Conservation (phyloP, 1,140 invertebrate genomes). For the Choristoneura fumiferana region DNA sequence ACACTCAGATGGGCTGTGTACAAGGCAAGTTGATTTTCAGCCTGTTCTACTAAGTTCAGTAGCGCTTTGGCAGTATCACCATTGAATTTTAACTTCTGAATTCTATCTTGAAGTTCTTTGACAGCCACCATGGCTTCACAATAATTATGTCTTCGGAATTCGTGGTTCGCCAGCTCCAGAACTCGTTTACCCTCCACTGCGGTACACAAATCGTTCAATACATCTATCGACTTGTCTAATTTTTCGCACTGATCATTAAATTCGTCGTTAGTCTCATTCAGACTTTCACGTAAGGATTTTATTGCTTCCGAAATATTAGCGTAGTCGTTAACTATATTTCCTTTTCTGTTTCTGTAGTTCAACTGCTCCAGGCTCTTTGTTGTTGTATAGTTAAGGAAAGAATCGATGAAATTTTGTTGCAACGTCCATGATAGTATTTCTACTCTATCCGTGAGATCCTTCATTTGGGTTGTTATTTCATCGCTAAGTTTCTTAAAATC, state of each 20-base stretch:
- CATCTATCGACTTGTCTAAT: slow-evolving; percentile 38
- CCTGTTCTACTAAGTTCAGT: slow-evolving; percentile 43
- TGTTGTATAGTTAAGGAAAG: slow-evolving; percentile 51
- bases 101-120: slow-evolving; percentile 45
- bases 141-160: slow-evolving; percentile 58
- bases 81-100: slow-evolving; percentile 51
- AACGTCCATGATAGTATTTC: slow-evolving; percentile 61
- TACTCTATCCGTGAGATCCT: slow-evolving; percentile 56
- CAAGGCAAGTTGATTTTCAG: slow-evolving; percentile 56
- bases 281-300: slow-evolving; percentile 35
- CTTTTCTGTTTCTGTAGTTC: slow-evolving; percentile 62
- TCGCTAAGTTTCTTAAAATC: slow-evolving; percentile 51
- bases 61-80: slow-evolving; percentile 50
- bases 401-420: slow-evolving; percentile 65
- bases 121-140: slow-evolving; percentile 53
- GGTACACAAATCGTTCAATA: slow-evolving; percentile 50
- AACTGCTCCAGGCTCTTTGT: slow-evolving; percentile 66
- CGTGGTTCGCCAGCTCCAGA: slow-evolving; percentile 53
- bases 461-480: slow-evolving; percentile 46
- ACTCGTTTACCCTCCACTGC: slow-evolving; percentile 49
- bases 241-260: slow-evolving; percentile 46
- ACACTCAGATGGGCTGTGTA: slow-evolving; percentile 57
- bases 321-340: slow-evolving; percentile 49
- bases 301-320: slow-evolving; percentile 42
- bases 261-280: slow-evolving; percentile 43